Evolutionary conservation across 2,888 invertebrate genomes (phyloP).

Genomic region (Ectropis crepuscularia): DNA sequence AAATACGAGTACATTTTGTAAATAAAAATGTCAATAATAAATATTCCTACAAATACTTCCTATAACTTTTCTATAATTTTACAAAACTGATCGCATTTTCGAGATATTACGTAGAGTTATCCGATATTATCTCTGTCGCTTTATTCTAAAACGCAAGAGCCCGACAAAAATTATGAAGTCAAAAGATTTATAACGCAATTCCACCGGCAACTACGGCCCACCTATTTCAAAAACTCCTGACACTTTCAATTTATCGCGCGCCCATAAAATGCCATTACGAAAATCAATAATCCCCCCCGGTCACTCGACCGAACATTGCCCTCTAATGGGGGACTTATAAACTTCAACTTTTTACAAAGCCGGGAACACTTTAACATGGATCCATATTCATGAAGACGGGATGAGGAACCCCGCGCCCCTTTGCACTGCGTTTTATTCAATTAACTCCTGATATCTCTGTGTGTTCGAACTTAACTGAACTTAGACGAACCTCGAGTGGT

Average conservation of each 20-base stretch:
- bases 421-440: conserved; percentile 76
- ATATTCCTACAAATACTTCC: no score
- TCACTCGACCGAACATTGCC: conserved; percentile 36
- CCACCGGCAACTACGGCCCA: conserved; percentile 13
- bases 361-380: conserved; percentile 61
- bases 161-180: conserved; percentile 13
- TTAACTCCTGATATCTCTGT: conserved; percentile 69
- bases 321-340: conserved; percentile 65
- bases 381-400: conserved; percentile 76
- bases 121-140: no score
- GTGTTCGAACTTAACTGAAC: conserved; percentile 52
- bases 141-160: conserved; percentile 1
- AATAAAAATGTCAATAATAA: background rate
- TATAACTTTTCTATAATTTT: no score
- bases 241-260: conserved; percentile 27
- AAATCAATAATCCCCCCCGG: conserved; percentile 27
- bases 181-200: conserved; percentile 21
- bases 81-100: no score
- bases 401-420: conserved; percentile 49
- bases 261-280: conserved; percentile 27
- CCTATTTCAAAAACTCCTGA: conserved; percentile 27
- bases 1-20: background rate
- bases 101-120: no score
- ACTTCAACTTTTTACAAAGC: conserved; percentile 67
- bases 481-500: conserved; percentile 9